Evolutionary conservation across 2,113 vertebrate genomes (phyloP), one percentile per base, ranked within the genome.

Genomic region (Hystrix brachyura): DNA sequence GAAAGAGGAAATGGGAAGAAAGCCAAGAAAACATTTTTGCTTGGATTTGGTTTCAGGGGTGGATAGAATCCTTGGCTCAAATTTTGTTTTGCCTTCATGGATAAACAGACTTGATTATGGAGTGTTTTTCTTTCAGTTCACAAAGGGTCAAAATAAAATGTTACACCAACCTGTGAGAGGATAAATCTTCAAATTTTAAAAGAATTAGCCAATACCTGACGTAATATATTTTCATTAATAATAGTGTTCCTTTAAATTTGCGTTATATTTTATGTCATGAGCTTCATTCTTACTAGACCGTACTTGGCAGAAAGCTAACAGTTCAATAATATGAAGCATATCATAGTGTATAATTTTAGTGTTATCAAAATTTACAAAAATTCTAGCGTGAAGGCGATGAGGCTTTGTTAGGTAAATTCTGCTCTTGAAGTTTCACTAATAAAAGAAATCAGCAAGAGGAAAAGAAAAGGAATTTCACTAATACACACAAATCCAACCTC

Each of bases 21-120:
- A 93, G 18, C 94, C 84, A 96, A 94, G 78, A 95, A 94, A 95
- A 96, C 3, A 67, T 67, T 94, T 96, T 86, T 69, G 23, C 87
- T 67, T 95, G 92, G 87, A 79, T 88, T 96, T 92, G 48, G n/a
- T 79, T 88, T 74, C 51, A 79, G 72, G 85, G 84, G 83, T 78
- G 71, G 67, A 94, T 55, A 94, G 32, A 87, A 92, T 94, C 53
- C 34, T 62, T 92, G 88, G 94, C 32, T 84, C 6, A 79, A 53
- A 51, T 86, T 81, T 83, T 86, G 83, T 96, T 96, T 96, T 94
- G 53, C 38, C 34, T 95, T 87, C 64, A n/a, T 5, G 78, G 17
- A 43, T 85, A 93, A 92, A 92, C 87, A 91, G 81, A 91, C 69
- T 87, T 95, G 85, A 81, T 48, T 93, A 87, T 90, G 69, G 53